Conservation (phyloP, 2,888 invertebrate species). For the Pseudoips prasinana region DNA sequence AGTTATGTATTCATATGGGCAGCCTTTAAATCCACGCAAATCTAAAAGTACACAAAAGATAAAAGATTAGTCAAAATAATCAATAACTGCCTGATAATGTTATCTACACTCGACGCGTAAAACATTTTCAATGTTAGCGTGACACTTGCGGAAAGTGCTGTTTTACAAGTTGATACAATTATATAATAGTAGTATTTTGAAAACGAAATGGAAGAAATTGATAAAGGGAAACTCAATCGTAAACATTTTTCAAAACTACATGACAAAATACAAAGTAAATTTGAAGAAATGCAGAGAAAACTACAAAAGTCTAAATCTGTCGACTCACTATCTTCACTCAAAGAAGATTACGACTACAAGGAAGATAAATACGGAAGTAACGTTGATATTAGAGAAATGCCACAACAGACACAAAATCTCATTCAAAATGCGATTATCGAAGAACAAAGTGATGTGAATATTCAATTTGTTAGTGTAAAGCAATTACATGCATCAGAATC, state of each 20-base stretch:
- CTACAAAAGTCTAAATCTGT: slow-evolving; percentile 67
- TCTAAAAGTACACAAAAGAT: slow-evolving; percentile 32
- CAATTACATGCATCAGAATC: slow-evolving; percentile 44
- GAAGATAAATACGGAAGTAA: slow-evolving; percentile 39
- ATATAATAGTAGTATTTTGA: not conserved
- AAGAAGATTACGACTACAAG: slow-evolving; percentile 46
- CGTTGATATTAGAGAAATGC: slow-evolving; percentile 35
- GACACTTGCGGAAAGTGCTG: slow-evolving; percentile 22
- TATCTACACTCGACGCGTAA: slow-evolving; percentile 31
- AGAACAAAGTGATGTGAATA: slow-evolving; percentile 40
- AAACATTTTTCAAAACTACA: slow-evolving; percentile 59
- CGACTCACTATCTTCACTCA: slow-evolving; percentile 46
- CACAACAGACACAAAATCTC: slow-evolving; percentile 20
- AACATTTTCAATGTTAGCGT: slow-evolving; percentile 37
- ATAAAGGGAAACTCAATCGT: slow-evolving; percentile 26
- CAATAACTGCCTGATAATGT: slow-evolving; percentile 61
- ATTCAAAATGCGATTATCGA: slow-evolving; percentile 39
- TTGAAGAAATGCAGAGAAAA: slow-evolving; percentile 63
- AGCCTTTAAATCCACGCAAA: too few species aligned
- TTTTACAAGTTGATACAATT: slow-evolving; percentile 1
- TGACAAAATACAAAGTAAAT: slow-evolving; percentile 63
- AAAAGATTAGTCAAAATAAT: slow-evolving; percentile 58
- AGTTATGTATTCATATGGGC: too few species aligned
- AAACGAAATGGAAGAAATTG: slow-evolving; percentile 43
- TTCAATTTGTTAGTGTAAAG: slow-evolving; percentile 38